These are phyloP conservation scores for Grallaria varia DNA, from an alignment of 2,113 vertebrate species.

Conservation along the genomic window DNA sequence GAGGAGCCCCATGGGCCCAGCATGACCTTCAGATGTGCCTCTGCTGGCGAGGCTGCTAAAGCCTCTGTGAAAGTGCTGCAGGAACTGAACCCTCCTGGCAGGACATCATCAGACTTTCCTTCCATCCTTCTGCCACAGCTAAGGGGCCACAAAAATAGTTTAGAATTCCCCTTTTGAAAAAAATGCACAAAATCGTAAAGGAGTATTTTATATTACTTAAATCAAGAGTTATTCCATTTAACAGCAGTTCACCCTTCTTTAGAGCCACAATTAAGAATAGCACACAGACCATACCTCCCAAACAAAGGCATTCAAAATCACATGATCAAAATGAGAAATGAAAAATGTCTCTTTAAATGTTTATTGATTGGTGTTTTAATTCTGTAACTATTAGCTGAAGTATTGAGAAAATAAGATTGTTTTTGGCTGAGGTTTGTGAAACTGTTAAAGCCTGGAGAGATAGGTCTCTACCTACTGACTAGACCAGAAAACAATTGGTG, in stretches of 20 bases:
- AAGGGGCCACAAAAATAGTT: neutral
- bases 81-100: neutral
- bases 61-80: neutral
- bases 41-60: neutral
- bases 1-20: neutral
- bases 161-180: neutral
- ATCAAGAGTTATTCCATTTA: neutral
- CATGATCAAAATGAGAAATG: neutral
- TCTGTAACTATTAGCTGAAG: neutral
- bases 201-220: neutral
- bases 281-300: neutral
- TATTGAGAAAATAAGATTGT: neutral
- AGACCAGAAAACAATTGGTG: neutral
- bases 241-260: neutral
- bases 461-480: neutral
- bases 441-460: neutral
- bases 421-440: neutral
- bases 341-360: neutral
- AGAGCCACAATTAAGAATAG: neutral
- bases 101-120: fast-evolving
- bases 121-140: neutral
- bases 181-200: neutral
- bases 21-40: neutral
- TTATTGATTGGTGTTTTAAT: neutral
- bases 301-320: neutral